Conservation (phyloP, 1,140 invertebrate genomes). For the Gryon sp. region DNA sequence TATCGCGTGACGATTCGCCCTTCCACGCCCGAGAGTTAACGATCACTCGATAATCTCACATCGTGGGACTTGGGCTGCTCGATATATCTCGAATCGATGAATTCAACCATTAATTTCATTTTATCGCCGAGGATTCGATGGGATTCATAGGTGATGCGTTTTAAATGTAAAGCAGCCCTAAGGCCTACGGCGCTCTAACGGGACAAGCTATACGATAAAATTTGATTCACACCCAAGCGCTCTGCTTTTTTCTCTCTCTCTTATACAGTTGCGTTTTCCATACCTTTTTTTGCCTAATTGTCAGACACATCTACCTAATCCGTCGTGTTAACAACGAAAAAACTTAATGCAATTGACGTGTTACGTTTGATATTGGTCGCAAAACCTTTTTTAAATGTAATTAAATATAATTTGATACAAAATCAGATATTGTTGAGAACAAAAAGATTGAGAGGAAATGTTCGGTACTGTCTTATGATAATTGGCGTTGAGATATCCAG, state of each 20-base stretch:
- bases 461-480: too few relatives aligned
- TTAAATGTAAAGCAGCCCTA: constrained; percentile 76
- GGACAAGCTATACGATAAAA: constrained; percentile 74
- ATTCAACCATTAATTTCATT: constrained; percentile 79
- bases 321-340: constrained; percentile 36
- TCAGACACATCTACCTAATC: constrained; percentile 18
- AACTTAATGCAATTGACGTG: constrained; percentile 52
- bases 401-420: too few relatives aligned
- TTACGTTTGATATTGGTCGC: background rate
- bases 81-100: constrained; percentile 77
- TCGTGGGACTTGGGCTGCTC: constrained; percentile 58
- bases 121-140: constrained; percentile 76
- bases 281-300: constrained; percentile 51
- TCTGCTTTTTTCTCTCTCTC: constrained; percentile 53
- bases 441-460: too few relatives aligned
- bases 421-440: too few relatives aligned
- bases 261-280: constrained; percentile 22
- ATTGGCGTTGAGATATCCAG: too few relatives aligned
- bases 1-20: constrained; percentile 34
- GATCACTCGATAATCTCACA: constrained; percentile 60
- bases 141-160: constrained; percentile 77
- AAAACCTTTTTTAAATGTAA: background rate
- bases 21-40: constrained; percentile 48
- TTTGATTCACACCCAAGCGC: constrained; percentile 73
- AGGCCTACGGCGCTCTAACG: constrained; percentile 74